Evolutionary conservation across 2,797 vertebrate species (phyloP), one percentile per base, ranked within the genome.

Genomic region (Hyperoplus lanceolatus): DNA sequence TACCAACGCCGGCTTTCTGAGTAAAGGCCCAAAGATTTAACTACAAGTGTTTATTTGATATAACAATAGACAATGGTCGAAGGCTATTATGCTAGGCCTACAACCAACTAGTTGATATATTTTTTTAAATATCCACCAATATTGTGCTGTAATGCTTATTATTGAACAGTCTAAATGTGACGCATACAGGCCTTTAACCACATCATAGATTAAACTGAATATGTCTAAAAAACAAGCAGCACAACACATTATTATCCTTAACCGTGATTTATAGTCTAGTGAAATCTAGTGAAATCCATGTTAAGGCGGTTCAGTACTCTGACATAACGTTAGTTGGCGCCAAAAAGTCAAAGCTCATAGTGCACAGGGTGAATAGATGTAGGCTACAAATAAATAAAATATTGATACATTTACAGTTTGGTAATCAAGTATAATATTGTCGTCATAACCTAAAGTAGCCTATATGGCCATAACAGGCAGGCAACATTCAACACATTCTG

Each of bases 401-500:
- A 70, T 45, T 2, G 5, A 36, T 50, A 65, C 64, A 73, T 53
- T 38, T 0, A 43, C 10, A 4, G 66, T 71, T 48, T 71, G 6
- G 50, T 51, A 2, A 68, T 50, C 46, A 68, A 69, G 54, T 73
- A 0, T 18, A 12, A 68, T 54, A 14, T 60, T 83, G 18, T 66
- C 74, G 73, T 75, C 50, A 70, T n/a, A 66, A 73, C 29, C 3
- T 29, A 29, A 3, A 29, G 29, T 29, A n/a, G n/a, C n/a, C n/a
- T n/a, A 29, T 29, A 29, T 29, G 29, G 29, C 3, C 29, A 29
- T 29, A 29, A 29, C 29, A 29, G 29, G 29, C 67, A 72, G 49
- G 61, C 77, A 86, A 73, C 82, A 63, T 79, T 77, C 70, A 79
- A 66, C 80, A 82, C 2, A 75, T 49, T 64, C 81, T 4, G 89